phyloP scores from a whole-genome alignment of 2,113 vertebrate genomes.

The Tachuris rubrigastra region DNA sequence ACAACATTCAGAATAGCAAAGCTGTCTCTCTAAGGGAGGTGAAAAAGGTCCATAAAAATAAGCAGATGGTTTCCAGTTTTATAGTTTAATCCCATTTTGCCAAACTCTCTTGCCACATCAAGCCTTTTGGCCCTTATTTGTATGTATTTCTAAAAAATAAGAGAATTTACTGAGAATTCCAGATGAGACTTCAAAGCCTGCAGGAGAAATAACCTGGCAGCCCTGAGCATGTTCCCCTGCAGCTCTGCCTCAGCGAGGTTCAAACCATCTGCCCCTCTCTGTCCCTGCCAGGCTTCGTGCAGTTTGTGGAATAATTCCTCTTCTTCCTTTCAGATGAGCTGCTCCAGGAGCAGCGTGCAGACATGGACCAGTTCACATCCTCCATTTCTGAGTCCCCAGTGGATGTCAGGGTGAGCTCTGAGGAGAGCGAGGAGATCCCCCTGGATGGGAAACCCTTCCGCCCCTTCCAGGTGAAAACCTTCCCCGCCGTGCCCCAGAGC shows the following conservation, averaged over 20 bases:
- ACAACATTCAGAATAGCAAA: background rate
- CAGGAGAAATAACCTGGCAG: background rate
- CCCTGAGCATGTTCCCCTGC: background rate
- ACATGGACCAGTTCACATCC: conserved; percentile 94
- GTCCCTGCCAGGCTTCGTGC: background rate
- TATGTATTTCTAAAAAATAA: background rate
- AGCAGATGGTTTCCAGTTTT: background rate
- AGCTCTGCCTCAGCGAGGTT: background rate
- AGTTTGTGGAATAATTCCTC: background rate
- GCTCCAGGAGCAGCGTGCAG: conserved; percentile 91
- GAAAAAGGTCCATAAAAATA: background rate
- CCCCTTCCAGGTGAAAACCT: conserved; percentile 89
- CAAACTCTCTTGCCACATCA: background rate
- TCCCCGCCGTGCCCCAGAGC: conserved; percentile 83
- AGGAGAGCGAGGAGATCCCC: conserved; percentile 87
- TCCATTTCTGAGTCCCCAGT: conserved; percentile 91
- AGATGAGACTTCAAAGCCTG: background rate
- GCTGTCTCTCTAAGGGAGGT: background rate
- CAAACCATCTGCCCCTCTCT: conserved; percentile 12
- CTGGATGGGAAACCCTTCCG: conserved; percentile 85
- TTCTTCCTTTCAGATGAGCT: conserved; percentile 83
- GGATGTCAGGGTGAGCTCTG: conserved; percentile 89
- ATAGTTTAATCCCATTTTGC: background rate
- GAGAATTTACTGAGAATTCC: background rate
- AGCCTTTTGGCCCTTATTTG: background rate